Conservation (phyloP, 92 coral and sea anemone species). For the Zoanthus sansibaricus region DNA sequence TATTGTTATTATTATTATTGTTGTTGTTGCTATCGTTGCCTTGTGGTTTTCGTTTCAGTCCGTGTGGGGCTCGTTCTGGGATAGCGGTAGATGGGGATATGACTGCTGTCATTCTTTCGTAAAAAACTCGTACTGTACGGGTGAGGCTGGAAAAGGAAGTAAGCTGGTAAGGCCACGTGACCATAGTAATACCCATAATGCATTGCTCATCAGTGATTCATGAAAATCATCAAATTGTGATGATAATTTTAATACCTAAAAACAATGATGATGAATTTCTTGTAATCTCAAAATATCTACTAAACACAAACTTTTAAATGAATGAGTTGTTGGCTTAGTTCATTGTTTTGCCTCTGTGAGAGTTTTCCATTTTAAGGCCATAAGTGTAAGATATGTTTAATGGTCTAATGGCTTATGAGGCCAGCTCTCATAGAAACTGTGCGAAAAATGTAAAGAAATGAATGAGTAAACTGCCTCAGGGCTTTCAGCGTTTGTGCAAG, state of each 20-base stretch:
- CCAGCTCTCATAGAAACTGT: not conserved
- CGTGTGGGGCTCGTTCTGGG: conserved; percentile 99
- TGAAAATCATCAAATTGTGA: no score
- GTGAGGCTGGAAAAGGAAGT: conserved; percentile 90
- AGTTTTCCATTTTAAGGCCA: not conserved
- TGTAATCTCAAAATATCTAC: no score
- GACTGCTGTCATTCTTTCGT: conserved; percentile 92
- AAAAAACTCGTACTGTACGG: conserved; percentile 94
- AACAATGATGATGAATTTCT: no score
- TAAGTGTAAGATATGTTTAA: not conserved
- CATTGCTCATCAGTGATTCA: no score
- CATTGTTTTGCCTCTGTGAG: no score
- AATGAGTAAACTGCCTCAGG: not conserved
- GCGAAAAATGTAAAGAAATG: not conserved
- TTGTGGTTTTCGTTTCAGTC: conserved; percentile 64
- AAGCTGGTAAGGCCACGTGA: conserved; percentile 23
- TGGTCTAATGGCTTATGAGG: not conserved
- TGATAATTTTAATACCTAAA: no score
- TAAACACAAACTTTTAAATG: no score
- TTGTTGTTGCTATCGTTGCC: not conserved
- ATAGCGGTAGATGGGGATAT: conserved; percentile 92
- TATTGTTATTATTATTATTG: no score
- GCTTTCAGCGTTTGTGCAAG: not conserved
- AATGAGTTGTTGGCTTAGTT: no score
- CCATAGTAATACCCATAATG: no score